Conservation (phyloP, 2,888 invertebrate species). For the Parasteatoda lunata region DNA sequence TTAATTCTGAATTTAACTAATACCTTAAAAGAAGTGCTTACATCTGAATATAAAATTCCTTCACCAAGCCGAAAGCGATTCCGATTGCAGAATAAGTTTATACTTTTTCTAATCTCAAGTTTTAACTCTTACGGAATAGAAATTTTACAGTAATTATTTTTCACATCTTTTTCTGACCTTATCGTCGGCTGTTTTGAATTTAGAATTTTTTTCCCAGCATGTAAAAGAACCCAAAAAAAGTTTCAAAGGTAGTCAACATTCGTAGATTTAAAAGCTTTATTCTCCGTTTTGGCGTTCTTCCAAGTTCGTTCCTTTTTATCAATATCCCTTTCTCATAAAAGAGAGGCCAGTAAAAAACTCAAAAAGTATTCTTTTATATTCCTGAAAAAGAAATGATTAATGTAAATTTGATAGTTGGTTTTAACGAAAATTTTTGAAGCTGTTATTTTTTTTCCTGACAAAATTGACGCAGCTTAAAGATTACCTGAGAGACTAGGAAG, state of each 20-base stretch:
- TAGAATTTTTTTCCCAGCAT: not conserved
- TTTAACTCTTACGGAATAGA: not conserved
- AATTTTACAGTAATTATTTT: not conserved
- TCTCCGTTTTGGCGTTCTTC: not conserved
- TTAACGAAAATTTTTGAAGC: not conserved
- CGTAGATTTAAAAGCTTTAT: conserved; percentile 5
- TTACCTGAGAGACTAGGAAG: too few relatives aligned
- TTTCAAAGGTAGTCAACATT: not conserved
- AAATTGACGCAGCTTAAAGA: too few relatives aligned
- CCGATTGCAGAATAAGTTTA: not conserved
- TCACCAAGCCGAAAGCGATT: not conserved
- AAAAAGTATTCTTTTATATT: not conserved
- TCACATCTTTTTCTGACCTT: not conserved
- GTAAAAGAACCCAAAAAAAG: not conserved
- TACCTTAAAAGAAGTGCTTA: not conserved
- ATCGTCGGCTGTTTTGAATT: not conserved
- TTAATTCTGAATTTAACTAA: not conserved
- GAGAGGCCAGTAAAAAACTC: not conserved
- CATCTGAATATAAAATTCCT: not conserved
- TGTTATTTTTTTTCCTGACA: too few relatives aligned
- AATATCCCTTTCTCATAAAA: not conserved
- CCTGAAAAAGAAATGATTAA: not conserved
- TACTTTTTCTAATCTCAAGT: not conserved
- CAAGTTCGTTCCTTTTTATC: not conserved
- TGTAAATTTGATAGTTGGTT: conserved; percentile 5